Base-by-base conservation (phyloP, 2,113 vertebrate species). In the Sterrhoptilus dennistouni region DNA sequence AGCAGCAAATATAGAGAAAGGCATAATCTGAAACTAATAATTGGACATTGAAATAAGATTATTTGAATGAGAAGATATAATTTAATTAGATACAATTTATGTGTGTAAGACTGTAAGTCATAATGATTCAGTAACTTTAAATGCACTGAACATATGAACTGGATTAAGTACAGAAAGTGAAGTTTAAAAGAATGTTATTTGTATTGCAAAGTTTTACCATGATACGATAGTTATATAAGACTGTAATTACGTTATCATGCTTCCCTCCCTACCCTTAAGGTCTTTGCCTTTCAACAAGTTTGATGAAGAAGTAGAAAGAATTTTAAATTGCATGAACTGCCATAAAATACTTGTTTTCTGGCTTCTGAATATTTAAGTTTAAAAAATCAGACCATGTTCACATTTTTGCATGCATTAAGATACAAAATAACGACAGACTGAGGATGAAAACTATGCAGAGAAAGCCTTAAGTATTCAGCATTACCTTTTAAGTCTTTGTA, bases 141-240 rank as follows among this genome's bases (percentile, higher is more conserved):
- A 66, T 47, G 21, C 63, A 47, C 36, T 77, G 54, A 94, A 66
- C 42, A 59, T 70, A 49, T 0, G 0, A 89, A 81, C 35, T 59
- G 59, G 71, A 44, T 89, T 83, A 93, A 83, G 83, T 66, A 68
- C 86, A 78, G 72, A 95, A 83, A 95, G 24, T 24, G 35, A 65
- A 47, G 14, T 81, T 91, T 90, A 53, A 89, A 96, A 81, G 42
- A 81, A 70, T 78, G 44, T 80, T 4, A 90, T 97, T 97, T 95
- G 94, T 87, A 38, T 95, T 95, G 91, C 94, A 95, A 94, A 95
- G 89, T 75, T 95, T 90, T 87, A 70, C 89, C 59, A 56, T 89
- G 93, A 94, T 95, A 92, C 10, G 52, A 93, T 89, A 94, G 86
- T 87, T 95, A 20, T 86, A 86, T 57, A 83, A 92, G 92, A 54